Conservation (phyloP, 2,797 vertebrate species). For the Garrulus glandarius region DNA sequence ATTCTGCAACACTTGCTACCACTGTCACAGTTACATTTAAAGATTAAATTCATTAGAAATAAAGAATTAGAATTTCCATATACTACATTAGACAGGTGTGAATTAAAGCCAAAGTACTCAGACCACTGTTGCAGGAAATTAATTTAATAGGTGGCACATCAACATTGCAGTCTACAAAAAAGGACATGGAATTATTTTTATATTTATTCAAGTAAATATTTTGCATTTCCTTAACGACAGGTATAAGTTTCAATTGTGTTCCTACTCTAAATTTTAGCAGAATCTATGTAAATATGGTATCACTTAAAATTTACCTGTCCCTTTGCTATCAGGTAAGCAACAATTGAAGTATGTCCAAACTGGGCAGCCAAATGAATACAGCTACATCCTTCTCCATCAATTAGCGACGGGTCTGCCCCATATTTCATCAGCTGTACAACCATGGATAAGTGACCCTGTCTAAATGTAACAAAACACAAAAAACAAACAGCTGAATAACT, state of each 20-base stretch:
- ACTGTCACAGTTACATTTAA: neutral
- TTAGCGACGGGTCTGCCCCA: constrained; percentile 94
- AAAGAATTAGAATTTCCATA: neutral
- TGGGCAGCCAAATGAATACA: constrained; percentile 96
- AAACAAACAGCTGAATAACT: neutral
- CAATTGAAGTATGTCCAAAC: constrained; percentile 98
- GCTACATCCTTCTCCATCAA: constrained; percentile 98
- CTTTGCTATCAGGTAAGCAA: constrained; percentile 98
- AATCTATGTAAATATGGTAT: neutral
- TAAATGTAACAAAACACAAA: constrained; percentile 68
- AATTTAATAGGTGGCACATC: neutral
- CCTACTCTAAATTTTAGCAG: neutral
- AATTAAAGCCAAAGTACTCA: neutral
- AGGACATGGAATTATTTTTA: neutral
- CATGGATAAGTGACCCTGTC: constrained; percentile 98
- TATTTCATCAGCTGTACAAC: constrained; percentile 98
- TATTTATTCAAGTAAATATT: neutral
- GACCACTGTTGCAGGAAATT: neutral
- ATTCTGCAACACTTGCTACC: neutral
- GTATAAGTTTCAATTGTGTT: neutral
- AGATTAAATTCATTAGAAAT: neutral
- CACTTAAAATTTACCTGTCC: constrained; percentile 85
- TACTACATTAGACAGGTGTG: neutral
- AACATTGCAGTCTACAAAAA: neutral
- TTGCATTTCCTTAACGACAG: neutral